A percentile compares a stretch with the other conserved stretches of the same genome.
These are phyloP conservation scores for Masticophis lateralis DNA, from an alignment of 2,797 vertebrate species.

Conservation along the genomic window DNA sequence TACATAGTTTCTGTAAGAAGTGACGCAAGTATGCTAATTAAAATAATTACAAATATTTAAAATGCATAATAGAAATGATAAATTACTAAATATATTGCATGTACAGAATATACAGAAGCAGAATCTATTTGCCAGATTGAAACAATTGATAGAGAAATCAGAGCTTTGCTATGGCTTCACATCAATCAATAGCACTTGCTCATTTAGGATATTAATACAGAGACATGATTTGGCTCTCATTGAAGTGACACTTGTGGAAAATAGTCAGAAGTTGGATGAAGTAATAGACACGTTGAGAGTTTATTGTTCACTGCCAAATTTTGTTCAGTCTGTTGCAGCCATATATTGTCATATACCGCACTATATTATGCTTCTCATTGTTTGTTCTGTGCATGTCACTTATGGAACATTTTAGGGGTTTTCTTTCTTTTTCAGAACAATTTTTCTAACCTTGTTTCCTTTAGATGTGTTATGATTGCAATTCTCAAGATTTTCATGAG, in stretches of 20 bases:
- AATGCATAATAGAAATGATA: background rate
- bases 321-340: background rate
- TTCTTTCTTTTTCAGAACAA: background rate
- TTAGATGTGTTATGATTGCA: background rate
- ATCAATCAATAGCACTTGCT: background rate
- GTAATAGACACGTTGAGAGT: background rate
- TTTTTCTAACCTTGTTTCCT: background rate
- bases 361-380: slow-evolving; percentile 16
- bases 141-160: background rate
- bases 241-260: background rate
- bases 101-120: background rate
- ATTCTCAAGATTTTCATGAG: background rate
- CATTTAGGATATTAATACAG: background rate
- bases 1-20: background rate
- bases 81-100: background rate
- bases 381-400: background rate
- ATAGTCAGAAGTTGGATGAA: background rate
- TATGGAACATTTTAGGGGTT: background rate
- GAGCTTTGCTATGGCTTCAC: background rate
- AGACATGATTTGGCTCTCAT: background rate
- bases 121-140: background rate
- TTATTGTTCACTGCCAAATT: background rate
- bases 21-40: background rate
- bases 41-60: background rate
- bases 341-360: background rate